phyloP scores from a whole-genome alignment of 1,140 invertebrate species.

The Acromyrmex heyeri region DNA sequence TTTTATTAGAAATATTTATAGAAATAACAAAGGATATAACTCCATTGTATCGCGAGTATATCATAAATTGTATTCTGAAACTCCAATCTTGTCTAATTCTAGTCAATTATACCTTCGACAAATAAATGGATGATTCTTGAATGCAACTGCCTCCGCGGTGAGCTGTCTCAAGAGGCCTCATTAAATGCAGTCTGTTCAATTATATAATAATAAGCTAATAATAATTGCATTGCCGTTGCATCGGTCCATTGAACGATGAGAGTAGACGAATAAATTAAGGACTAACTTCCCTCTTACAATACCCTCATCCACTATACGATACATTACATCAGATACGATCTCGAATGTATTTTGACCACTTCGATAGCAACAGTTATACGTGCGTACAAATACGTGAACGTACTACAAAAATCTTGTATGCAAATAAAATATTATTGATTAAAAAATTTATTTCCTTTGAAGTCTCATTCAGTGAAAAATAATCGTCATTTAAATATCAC shows the following conservation, averaged over 20 bases:
- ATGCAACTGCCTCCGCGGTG: slow-evolving; percentile 61
- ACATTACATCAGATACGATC: slow-evolving; percentile 61
- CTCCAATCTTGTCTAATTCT: slow-evolving; percentile 55
- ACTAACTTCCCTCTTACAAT: slow-evolving; percentile 78
- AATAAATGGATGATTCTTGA: slow-evolving; percentile 77
- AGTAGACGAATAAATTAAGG: slow-evolving; percentile 78
- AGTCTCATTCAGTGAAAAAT: neutral
- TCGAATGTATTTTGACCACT: slow-evolving; percentile 72
- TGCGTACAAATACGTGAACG: neutral
- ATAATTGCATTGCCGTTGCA: slow-evolving; percentile 78
- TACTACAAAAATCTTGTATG: neutral
- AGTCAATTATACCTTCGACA: slow-evolving; percentile 71
- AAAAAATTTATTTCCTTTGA: neutral
- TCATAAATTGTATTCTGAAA: slow-evolving; percentile 27
- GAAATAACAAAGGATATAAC: neutral
- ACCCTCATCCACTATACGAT: slow-evolving; percentile 73
- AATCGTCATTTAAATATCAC: neutral
- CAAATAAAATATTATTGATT: neutral
- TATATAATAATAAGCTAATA: slow-evolving; percentile 80
- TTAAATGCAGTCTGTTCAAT: slow-evolving; percentile 74
- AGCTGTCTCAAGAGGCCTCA: slow-evolving; percentile 78
- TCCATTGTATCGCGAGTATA: neutral
- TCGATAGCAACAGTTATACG: slow-evolving; percentile 46
- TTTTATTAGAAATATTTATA: neutral
- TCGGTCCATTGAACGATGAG: slow-evolving; percentile 68